phyloP scores from a whole-genome alignment of 2,888 invertebrate species.

The Amphiduros pacificus region DNA sequence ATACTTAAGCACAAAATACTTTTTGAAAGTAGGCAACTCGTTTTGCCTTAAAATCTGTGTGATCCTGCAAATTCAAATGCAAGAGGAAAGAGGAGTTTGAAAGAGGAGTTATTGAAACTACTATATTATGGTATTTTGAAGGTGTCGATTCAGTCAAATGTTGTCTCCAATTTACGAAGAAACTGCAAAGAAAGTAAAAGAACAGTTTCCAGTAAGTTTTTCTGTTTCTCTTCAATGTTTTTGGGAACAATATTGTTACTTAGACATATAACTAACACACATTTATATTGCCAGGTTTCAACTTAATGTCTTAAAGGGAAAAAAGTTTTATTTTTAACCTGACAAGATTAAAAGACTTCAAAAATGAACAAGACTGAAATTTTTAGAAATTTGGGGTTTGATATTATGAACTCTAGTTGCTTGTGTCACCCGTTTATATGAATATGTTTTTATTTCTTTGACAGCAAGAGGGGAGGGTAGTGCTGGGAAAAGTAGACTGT shows the following conservation, averaged over 20 bases:
- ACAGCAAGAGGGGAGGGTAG: constrained; percentile 73
- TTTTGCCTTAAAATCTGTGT: too few species aligned
- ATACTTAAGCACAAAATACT: too few species aligned
- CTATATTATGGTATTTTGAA: too few species aligned
- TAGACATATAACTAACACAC: too few species aligned
- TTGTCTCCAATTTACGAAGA: constrained; percentile 96
- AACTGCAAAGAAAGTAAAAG: constrained; percentile 80
- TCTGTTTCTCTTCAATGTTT: background rate
- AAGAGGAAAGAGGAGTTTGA: too few species aligned
- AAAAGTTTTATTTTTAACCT: background rate
- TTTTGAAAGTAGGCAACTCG: too few species aligned
- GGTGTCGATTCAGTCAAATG: constrained; percentile 94
- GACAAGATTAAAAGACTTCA: background rate
- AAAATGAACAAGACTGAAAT: background rate
- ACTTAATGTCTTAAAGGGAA: too few species aligned
- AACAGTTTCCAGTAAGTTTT: constrained; percentile 68
- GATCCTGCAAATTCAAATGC: too few species aligned
- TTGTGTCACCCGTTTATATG: background rate
- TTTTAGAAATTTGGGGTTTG: background rate
- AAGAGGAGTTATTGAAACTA: too few species aligned
- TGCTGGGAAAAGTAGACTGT: constrained; percentile 96
- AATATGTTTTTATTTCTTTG: background rate
- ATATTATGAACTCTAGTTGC: background rate
- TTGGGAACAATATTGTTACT: background rate
- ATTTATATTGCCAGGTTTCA: too few species aligned